Evolutionary conservation across 2,113 vertebrate genomes (phyloP).

Genomic region (Ovis canadensis): DNA sequence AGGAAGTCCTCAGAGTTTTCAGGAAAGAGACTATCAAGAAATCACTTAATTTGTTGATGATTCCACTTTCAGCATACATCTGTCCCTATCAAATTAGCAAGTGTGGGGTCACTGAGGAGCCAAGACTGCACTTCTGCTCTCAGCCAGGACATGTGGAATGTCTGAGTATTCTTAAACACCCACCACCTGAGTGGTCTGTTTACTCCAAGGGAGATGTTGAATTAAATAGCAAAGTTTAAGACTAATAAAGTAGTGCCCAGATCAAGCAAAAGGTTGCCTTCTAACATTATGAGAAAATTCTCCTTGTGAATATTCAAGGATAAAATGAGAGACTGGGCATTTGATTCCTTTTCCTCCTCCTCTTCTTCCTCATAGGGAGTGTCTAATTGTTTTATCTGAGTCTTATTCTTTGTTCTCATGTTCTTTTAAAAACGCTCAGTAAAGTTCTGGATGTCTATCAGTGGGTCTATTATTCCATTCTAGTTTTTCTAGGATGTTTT

Average conservation of each 20-base stretch:
- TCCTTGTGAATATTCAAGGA: neutral
- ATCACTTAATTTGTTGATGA: neutral
- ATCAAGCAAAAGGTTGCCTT: neutral
- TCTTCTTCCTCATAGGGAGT: neutral
- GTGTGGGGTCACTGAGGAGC: neutral
- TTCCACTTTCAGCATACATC: neutral
- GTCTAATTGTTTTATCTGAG: neutral
- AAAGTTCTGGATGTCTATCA: neutral
- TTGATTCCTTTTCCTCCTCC: neutral
- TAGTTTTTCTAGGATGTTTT: neutral
- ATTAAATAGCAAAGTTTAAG: neutral
- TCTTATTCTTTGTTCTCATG: neutral
- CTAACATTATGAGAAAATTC: neutral
- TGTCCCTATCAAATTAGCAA: neutral
- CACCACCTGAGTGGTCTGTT: neutral
- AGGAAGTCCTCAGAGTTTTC: neutral
- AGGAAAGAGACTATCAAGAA: neutral
- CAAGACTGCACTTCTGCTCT: neutral
- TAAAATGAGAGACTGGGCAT: neutral
- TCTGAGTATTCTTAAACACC: neutral
- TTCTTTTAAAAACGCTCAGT: neutral
- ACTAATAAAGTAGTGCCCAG: neutral
- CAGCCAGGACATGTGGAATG: neutral
- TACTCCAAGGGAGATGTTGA: neutral
- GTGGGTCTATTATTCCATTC: neutral